Evolutionary conservation across 2,113 vertebrate species (phyloP).

Genomic region (Stercorarius parasiticus): DNA sequence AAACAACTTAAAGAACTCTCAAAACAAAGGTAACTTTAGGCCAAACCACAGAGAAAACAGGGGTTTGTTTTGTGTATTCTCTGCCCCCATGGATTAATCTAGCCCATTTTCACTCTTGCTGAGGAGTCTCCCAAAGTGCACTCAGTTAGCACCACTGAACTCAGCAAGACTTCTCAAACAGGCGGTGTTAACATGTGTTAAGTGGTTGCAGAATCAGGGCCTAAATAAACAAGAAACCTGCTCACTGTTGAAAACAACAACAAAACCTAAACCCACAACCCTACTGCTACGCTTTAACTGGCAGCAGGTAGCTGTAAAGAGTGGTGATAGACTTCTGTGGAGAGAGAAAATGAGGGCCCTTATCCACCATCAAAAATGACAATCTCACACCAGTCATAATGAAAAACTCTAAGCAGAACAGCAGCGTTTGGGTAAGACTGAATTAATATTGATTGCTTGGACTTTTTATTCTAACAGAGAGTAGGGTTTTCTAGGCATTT

Average conservation of each 20-base stretch:
- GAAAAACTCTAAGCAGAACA: not conserved
- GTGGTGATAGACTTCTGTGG: not conserved
- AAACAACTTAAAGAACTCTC: not conserved
- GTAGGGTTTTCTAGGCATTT: not conserved
- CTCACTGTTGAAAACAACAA: not conserved
- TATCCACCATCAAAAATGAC: not conserved
- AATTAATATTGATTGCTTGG: slow-evolving; percentile 24
- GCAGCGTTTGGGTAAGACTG: not conserved
- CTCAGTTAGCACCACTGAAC: not conserved
- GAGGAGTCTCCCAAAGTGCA: not conserved
- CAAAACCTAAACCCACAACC: not conserved
- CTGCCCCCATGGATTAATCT: not conserved
- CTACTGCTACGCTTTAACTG: not conserved
- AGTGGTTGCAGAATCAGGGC: not conserved
- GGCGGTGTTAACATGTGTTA: not conserved
- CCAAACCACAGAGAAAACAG: not conserved
- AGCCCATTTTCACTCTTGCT: not conserved
- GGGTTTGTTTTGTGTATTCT: not conserved
- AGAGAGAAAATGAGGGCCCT: slow-evolving; percentile 8
- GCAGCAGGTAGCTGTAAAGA: slow-evolving; percentile 3
- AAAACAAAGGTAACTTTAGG: not conserved
- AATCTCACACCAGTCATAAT: not conserved
- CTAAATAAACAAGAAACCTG: not conserved
- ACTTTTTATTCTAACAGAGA: not conserved
- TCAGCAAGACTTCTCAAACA: not conserved